Evolutionary conservation across 2,113 vertebrate species (phyloP), one percentile per base, ranked within the genome.

Genomic region (Tichodroma muraria): DNA sequence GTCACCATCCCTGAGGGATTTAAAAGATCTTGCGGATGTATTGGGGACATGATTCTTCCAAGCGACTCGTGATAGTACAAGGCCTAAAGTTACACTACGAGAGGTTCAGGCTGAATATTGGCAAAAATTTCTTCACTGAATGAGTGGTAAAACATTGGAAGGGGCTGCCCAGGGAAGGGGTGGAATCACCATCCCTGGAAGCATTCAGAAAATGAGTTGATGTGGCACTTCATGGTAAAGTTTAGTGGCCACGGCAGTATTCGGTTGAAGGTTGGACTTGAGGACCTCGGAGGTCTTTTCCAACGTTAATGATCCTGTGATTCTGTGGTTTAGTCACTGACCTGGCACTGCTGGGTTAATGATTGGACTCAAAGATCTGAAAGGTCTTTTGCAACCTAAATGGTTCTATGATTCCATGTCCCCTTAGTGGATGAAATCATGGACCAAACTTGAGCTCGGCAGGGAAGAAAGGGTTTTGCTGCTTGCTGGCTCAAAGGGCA

Each of bases 401-500:
- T 2, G 2, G 4, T 61, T 49, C 0, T 0, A 13, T 49, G 15
- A 25, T 42, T 77, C 40, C 8, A 7, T 27, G 25, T 42, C 33
- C 24, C 33, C 10, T 66, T 4, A 24, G 44, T 31, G 33, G 68
- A 15, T 28, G 49, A 85, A 83, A 70, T 38, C 18, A 30, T 11
- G 33, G 15, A 18, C 11, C 66, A 85, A 82, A 60, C 54, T 24
- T 0, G 13, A 47, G 19, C 52, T 83, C 35, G 73, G 38, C 47
- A 56, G 64, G 33, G 68, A 27, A 49, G 25, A 50, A 11, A 28
- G 22, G 18, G 14, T 3, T 78, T 64, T 70, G 64, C 38, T 77
- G 17, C 15, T 4, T 6, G 9, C 61, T 88, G 22, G 6, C 40
- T 59, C 10, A 0, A 83, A 73, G 56, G 18, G 20, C 33, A 38